Evolutionary conservation across 1,140 invertebrate species (phyloP).

Genomic region (Oryzaephilus surinamensis): DNA sequence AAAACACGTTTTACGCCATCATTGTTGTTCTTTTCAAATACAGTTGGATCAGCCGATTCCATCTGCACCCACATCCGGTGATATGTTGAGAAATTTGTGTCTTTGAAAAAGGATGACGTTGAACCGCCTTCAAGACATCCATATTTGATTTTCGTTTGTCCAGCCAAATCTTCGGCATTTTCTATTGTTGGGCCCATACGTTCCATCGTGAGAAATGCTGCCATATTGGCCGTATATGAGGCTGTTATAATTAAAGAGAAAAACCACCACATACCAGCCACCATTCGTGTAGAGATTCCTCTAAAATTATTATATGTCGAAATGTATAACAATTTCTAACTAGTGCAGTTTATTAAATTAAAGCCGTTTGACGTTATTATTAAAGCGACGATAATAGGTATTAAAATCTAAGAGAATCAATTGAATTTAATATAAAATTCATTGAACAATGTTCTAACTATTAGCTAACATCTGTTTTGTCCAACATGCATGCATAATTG

Average conservation of each 20-base stretch:
- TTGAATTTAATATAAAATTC: too few species aligned
- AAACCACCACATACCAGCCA: slow-evolving; percentile 89
- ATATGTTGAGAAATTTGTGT: slow-evolving; percentile 61
- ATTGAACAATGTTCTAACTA: too few species aligned
- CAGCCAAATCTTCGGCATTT: slow-evolving; percentile 78
- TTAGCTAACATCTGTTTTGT: too few species aligned
- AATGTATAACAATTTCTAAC: too few species aligned
- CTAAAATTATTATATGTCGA: slow-evolving; percentile 35
- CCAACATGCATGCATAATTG: too few species aligned
- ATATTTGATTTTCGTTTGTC: slow-evolving; percentile 82
- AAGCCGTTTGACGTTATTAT: too few species aligned
- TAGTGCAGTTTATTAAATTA: too few species aligned
- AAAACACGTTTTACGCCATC: slow-evolving; percentile 77
- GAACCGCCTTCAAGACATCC: slow-evolving; percentile 66
- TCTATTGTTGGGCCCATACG: slow-evolving; percentile 77
- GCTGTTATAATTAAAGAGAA: slow-evolving; percentile 94
- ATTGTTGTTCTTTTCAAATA: slow-evolving; percentile 67
- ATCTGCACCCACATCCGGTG: slow-evolving; percentile 63
- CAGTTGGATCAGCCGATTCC: slow-evolving; percentile 65
- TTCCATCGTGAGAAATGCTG: slow-evolving; percentile 86
- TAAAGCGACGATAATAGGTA: too few species aligned
- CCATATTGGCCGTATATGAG: slow-evolving; percentile 92
- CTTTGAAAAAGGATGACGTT: slow-evolving; percentile 52
- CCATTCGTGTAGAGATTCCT: slow-evolving; percentile 63
- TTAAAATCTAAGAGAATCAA: too few species aligned